Evolutionary conservation across 2,113 vertebrate genomes (phyloP).

Genomic region (Ammospiza nelsoni): DNA sequence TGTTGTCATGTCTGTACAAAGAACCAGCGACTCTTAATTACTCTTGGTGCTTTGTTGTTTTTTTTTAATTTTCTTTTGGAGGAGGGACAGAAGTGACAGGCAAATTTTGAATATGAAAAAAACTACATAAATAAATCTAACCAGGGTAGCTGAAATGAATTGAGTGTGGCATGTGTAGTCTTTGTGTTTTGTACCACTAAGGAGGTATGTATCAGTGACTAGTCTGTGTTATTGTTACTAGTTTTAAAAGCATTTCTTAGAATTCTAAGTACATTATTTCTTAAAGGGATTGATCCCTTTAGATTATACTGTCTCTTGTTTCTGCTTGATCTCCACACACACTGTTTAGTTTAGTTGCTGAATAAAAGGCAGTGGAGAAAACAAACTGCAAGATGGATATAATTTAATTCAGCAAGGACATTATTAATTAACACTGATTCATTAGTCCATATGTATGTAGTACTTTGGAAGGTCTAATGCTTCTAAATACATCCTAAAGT

Average conservation of each 20-base stretch:
- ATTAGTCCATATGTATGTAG: neutral
- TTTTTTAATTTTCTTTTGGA: neutral
- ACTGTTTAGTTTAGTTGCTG: neutral
- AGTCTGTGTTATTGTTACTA: neutral
- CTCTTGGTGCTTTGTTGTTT: neutral
- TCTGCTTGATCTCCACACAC: neutral
- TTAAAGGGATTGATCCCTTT: neutral
- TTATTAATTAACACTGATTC: slow-evolving; percentile 8
- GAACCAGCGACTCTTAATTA: neutral
- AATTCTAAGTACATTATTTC: neutral
- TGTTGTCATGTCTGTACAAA: neutral
- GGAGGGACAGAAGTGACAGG: accelerated
- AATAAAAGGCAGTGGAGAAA: neutral
- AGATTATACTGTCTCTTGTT: neutral
- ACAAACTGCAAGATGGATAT: neutral
- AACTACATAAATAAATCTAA: neutral
- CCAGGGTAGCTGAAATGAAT: neutral
- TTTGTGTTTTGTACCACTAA: neutral
- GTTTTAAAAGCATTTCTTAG: neutral
- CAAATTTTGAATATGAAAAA: neutral
- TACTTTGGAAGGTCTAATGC: neutral
- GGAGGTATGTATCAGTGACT: neutral
- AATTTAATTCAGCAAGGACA: neutral
- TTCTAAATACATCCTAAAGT: neutral
- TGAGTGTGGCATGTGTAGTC: neutral